Evolutionary conservation across 2,113 vertebrate species (phyloP).

Genomic region (Pseudorectes ferrugineus): DNA sequence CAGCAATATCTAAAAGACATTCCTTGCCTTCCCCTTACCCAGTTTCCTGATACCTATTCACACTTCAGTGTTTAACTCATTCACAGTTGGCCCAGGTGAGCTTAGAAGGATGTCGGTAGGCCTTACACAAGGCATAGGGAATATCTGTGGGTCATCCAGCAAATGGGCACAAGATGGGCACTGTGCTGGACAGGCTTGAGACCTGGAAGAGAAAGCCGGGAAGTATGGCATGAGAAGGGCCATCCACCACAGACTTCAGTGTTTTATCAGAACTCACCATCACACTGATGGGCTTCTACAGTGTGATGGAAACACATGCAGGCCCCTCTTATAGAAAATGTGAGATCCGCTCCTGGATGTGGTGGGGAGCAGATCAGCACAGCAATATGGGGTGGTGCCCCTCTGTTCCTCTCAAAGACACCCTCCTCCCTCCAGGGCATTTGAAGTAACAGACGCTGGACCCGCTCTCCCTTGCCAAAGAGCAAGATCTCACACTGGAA

Average conservation of each 20-base stretch:
- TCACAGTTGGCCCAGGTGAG: background rate
- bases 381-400: background rate
- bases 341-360: background rate
- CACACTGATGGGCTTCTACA: background rate
- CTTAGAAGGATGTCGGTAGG: background rate
- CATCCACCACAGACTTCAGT: background rate
- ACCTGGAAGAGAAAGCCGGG: background rate
- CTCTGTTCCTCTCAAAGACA: background rate
- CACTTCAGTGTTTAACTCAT: background rate
- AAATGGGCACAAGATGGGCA: accelerated
- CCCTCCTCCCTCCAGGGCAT: background rate
- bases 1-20: background rate
- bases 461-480: background rate
- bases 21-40: background rate
- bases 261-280: background rate
- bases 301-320: background rate
- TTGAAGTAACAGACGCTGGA: background rate
- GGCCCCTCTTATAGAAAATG: background rate
- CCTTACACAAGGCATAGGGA: background rate
- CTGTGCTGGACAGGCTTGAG: background rate
- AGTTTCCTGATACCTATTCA: background rate
- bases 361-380: background rate
- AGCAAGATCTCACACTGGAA: background rate
- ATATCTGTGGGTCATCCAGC: background rate
- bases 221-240: background rate